phyloP scores from a whole-genome alignment of 2,797 vertebrate genomes.

The Odontamblyopus lacepedii region DNA sequence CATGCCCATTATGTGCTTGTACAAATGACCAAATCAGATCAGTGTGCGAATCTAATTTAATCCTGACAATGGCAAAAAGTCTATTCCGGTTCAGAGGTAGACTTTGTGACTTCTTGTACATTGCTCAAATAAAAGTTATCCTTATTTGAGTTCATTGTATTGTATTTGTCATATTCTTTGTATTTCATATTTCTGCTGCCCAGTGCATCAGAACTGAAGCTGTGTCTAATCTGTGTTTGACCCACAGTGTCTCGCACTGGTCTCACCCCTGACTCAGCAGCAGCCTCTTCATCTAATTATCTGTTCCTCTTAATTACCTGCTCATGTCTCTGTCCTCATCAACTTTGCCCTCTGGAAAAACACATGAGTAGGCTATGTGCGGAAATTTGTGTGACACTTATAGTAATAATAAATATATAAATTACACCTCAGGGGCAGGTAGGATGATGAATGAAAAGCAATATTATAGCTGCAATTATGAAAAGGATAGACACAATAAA shows the following conservation, averaged over 20 bases:
- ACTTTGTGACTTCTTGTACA: background rate
- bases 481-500: background rate
- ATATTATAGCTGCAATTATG: background rate
- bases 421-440: no score
- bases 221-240: slow-evolving; percentile 7
- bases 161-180: background rate
- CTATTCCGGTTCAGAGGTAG: no score
- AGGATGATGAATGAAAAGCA: background rate
- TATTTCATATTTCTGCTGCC: background rate
- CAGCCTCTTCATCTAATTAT: slow-evolving; percentile 26
- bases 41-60: background rate
- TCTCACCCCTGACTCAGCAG: slow-evolving; percentile 44
- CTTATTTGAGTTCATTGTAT: background rate
- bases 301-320: slow-evolving; percentile 20
- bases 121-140: background rate
- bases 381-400: background rate
- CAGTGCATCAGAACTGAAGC: background rate
- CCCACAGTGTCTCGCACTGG: background rate
- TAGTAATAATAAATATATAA: background rate
- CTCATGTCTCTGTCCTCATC: slow-evolving; percentile 27
- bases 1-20: background rate
- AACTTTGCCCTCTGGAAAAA: slow-evolving; percentile 22
- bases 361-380: background rate
- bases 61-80: no score
- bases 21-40: background rate